Conservation (phyloP, 2,113 vertebrate genomes). For the Channa argus region DNA sequence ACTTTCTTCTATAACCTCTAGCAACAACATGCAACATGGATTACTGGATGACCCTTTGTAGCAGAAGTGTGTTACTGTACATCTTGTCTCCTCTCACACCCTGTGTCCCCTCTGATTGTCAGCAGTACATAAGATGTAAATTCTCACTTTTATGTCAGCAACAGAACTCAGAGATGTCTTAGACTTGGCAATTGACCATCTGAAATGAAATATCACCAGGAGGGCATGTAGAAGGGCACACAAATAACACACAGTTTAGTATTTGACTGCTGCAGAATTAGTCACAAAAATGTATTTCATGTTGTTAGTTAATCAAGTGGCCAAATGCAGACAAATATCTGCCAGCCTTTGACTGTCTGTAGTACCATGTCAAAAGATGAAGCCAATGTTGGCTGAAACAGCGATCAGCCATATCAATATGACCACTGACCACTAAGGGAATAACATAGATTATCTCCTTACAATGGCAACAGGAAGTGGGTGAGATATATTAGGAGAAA, state of each 20-base stretch:
- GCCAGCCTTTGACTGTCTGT: constrained; percentile 8
- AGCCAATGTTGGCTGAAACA: neutral
- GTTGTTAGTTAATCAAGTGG: constrained; percentile 28
- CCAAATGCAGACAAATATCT: constrained; percentile 9
- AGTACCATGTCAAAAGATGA: neutral
- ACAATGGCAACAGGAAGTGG: no score
- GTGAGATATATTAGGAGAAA: no score
- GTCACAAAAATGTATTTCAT: constrained; percentile 7
- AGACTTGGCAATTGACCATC: neutral
- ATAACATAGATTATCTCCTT: no score
- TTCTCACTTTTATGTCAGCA: neutral
- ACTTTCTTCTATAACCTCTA: constrained; percentile 52
- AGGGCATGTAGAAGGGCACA: neutral
- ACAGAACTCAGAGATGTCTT: neutral
- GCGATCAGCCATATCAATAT: no score
- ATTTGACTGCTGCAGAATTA: constrained; percentile 11
- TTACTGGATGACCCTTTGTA: constrained; percentile 53
- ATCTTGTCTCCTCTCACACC: constrained; percentile 25
- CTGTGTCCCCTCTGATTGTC: constrained; percentile 24
- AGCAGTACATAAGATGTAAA: neutral
- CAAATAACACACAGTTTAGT: neutral
- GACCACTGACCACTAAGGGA: no score
- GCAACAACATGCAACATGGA: constrained; percentile 56
- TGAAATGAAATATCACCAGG: neutral
- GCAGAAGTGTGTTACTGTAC: constrained; percentile 36